Base-by-base conservation (phyloP, 1,140 invertebrate genomes). In the Agrypnia vestita region DNA sequence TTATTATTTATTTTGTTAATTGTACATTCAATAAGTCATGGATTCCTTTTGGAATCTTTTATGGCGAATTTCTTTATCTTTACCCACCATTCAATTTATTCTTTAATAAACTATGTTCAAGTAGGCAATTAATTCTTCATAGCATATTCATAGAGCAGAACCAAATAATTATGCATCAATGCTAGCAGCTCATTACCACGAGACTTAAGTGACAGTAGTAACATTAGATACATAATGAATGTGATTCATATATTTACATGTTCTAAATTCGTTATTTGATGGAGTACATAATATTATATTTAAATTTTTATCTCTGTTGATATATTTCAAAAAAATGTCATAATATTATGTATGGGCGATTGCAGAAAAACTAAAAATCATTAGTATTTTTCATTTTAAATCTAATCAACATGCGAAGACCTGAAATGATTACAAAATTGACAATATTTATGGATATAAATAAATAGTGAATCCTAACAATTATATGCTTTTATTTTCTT, bases 371-470 rank as follows among this genome's bases (percentile, higher is more conserved):
- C 25, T 64, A 13, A 44, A 13, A 43, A 9, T 25, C 35, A 35
- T 12, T 43, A 21, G 35, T 44, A 64, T n/a, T 7, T 64, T 64
- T 62, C 13, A 25, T 44, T n/a, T 43, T 64, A 44, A 64, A 64
- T 44, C 0, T 3, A 44, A 64, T 64, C n/a, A 64, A n/a, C 21
- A 8, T 4, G 21, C 19, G 15, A 71, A 71, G 15, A 47, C 21
- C 67, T 47, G 19, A 35, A 64, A 71, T 44, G n/a, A 15, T 21
- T 71, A 49, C n/a, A 47, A 71, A 71, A 71, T 71, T 71, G 67
- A 71, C 67, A 71, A 71, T 71, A 71, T 71, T 71, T 71, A 71
- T 71, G 43, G 67, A 71, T 35, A 47, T 47, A 71, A 71, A 71
- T 8, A 47, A 71, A 71, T 71, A 71, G 67, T 71, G 67, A 64